Evolutionary conservation across 2,888 invertebrate genomes (phyloP).

Genomic region (Cephus runcator): DNA sequence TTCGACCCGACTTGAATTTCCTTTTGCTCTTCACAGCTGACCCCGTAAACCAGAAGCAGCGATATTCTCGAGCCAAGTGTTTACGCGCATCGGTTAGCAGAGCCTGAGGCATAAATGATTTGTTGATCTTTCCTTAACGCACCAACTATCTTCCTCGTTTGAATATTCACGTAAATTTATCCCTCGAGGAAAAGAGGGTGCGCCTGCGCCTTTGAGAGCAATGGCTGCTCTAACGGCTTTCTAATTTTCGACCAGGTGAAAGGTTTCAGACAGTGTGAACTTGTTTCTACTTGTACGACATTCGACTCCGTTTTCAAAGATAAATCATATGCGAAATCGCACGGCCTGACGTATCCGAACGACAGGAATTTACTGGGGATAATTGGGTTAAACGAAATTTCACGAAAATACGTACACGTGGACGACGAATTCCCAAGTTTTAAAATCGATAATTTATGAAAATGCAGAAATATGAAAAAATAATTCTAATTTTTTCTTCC

Average conservation of each 20-base stretch:
- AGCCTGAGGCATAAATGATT: background rate
- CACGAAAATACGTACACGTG: background rate
- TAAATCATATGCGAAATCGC: background rate
- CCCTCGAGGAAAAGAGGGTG: background rate
- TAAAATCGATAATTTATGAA: background rate
- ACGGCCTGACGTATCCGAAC: background rate
- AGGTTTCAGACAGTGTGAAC: background rate
- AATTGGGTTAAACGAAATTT: background rate
- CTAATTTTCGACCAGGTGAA: background rate
- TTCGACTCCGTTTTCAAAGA: background rate
- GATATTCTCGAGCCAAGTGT: slow-evolving; percentile 9
- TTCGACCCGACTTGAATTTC: slow-evolving; percentile 29
- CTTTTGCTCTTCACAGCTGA: slow-evolving; percentile 32
- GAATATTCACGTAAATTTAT: background rate
- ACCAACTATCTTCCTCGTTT: background rate
- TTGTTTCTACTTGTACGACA: background rate
- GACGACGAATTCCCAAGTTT: background rate
- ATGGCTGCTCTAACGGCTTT: background rate
- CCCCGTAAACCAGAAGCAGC: slow-evolving; percentile 35
- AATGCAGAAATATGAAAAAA: background rate
- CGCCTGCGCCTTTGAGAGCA: background rate
- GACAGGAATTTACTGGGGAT: background rate
- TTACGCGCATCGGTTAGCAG: background rate
- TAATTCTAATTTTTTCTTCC: background rate
- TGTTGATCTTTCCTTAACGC: background rate